phyloP scores from a whole-genome alignment of 2,113 vertebrate genomes.

The Gnathonemus echidnorhynchus region DNA sequence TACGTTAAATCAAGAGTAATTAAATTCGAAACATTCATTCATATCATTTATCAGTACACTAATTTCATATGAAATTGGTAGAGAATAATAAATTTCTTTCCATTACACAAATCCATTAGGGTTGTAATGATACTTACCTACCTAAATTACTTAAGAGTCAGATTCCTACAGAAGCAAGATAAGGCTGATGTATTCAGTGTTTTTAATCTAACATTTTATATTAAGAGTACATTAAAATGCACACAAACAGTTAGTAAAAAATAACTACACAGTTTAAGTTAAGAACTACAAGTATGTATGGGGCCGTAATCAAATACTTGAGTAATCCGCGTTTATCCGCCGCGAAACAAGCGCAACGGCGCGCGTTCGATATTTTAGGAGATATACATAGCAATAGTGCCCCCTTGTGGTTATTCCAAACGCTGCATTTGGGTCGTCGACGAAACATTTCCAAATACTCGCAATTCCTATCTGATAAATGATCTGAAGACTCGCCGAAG shows the following conservation, averaged over 20 bases:
- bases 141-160: neutral
- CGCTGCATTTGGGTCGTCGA: neutral
- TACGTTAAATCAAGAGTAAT: neutral
- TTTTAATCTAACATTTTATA: neutral
- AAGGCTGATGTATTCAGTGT: neutral
- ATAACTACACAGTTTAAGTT: neutral
- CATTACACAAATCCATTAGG: slow-evolving; percentile 10
- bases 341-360: neutral
- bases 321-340: neutral
- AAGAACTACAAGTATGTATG: neutral
- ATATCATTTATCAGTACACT: neutral
- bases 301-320: neutral
- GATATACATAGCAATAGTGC: neutral
- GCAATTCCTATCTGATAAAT: neutral
- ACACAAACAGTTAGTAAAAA: neutral
- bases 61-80: neutral
- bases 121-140: neutral
- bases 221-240: neutral
- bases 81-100: neutral
- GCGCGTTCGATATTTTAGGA: neutral
- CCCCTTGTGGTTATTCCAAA: neutral
- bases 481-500: neutral
- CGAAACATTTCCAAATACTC: neutral
- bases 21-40: neutral
- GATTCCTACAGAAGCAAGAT: neutral